Percentiles rank a stretch among this genome's conserved stretches.
Conservation (phyloP, 2,888 invertebrate species). For the Hirtodrosophila trivittata region DNA sequence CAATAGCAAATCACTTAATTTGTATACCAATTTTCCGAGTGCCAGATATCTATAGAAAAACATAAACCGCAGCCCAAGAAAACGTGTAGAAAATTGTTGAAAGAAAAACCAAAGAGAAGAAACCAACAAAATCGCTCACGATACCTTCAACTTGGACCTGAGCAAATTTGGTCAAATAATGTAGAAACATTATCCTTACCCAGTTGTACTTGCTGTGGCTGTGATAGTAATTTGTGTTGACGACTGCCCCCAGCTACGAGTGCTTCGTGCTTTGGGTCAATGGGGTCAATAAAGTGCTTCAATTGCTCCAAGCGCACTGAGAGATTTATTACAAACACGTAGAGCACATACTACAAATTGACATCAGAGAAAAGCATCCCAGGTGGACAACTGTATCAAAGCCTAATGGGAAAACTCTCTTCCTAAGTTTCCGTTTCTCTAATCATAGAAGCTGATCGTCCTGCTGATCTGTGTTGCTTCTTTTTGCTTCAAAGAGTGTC, state of each 20-base stretch:
- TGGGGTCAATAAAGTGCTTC: conserved; percentile 62
- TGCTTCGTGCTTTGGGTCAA: conserved; percentile 60
- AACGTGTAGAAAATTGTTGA: conserved; percentile 66
- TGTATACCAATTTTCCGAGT: conserved; percentile 72
- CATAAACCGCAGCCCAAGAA: conserved; percentile 44
- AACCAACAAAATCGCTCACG: conserved; percentile 58
- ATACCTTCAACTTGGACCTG: conserved; percentile 57
- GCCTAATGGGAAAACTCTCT: too few species aligned
- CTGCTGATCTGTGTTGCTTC: too few species aligned
- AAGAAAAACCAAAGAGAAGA: conserved; percentile 3
- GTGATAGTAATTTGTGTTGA: conserved; percentile 47
- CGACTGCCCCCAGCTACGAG: conserved; percentile 34
- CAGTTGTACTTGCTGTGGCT: conserved; percentile 34
- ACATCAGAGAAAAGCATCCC: not conserved
- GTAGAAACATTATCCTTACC: conserved; percentile 68
- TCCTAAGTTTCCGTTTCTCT: too few species aligned
- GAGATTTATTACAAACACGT: conserved; percentile 54
- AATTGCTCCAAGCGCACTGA: conserved; percentile 46
- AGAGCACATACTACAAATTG: conserved; percentile 16
- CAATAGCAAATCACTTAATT: conserved; percentile 81
- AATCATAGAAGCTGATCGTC: too few species aligned
- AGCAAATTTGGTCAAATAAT: conserved; percentile 70
- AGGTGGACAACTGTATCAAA: too few species aligned
- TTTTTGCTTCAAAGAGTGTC: too few species aligned
- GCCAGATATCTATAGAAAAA: conserved; percentile 28